Base-by-base conservation (phyloP, 2,888 invertebrate genomes). In the Acanthosepion esculentum region DNA sequence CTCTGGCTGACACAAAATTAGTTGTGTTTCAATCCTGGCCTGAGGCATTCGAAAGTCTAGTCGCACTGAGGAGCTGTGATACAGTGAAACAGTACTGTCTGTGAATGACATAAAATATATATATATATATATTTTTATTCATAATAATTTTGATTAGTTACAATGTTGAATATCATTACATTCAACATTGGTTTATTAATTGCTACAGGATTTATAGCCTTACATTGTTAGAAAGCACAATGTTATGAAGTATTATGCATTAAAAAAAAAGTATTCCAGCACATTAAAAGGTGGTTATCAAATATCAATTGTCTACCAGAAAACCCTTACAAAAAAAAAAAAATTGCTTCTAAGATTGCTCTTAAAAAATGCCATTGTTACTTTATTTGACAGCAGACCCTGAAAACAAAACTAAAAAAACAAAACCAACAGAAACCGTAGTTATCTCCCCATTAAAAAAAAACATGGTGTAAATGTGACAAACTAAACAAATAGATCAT, bases 301-400 rank as follows among this genome's bases (percentile, higher is more conserved):
- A 78, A 78, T 78, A 78, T 78, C 78, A 78, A 78, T 78, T 78
- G 78, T 78, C 78, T 78, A n/a, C 78, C 78, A 78, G 78, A 78
- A n/a, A 78, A 78, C 78, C 10, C n/a, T 78, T 29, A 12, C 10
- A 29, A n/a, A 78, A 29, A n/a, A 78, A 78, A 23, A 78, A 78
- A 78, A 12, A 15, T 29, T 78, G 78, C n/a, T 78, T n/a, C n/a
- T n/a, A 29, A 78, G n/a, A 8, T 78, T 29, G n/a, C n/a, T 78
- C n/a, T 78, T 78, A 78, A 78, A n/a, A 78, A 78, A n/a, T 12
- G n/a, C 29, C n/a, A 78, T 78, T 78, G n/a, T 78, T 15, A n/a
- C 78, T 78, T 78, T n/a, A 78, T 10, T 78, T 78, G 78, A 78
- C 78, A 78, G n/a, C 29, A 59, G 20, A 7, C 59, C 59, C 23